Percentiles rank a stretch among this genome's conserved stretches.
These are phyloP conservation scores for Camelus bactrianus DNA, from an alignment of 2,113 vertebrate species.

Conservation along the genomic window DNA sequence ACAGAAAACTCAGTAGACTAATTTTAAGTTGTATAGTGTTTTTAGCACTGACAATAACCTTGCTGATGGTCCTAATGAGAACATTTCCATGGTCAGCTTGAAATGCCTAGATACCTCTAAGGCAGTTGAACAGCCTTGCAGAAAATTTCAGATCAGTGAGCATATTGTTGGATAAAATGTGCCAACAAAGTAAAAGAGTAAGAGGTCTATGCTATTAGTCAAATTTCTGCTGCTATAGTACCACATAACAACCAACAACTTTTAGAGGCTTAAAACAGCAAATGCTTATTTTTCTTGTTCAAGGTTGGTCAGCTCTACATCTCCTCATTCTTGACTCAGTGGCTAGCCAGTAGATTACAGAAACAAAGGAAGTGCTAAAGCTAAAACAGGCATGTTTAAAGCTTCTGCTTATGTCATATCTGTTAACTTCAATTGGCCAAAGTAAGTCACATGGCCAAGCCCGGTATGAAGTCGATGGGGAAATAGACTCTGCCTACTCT, in stretches of 20 bases:
- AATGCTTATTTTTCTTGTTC: conserved; percentile 3
- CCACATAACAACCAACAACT: background rate
- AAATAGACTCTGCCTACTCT: background rate
- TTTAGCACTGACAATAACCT: background rate
- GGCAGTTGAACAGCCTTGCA: background rate
- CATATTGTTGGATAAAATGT: background rate
- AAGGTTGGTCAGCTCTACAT: background rate
- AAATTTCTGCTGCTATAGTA: background rate
- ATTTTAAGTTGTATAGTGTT: background rate
- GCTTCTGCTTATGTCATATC: background rate
- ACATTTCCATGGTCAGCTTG: background rate
- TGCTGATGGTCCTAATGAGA: background rate
- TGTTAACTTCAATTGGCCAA: background rate
- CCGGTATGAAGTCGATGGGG: background rate
- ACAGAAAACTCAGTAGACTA: background rate
- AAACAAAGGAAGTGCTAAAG: background rate
- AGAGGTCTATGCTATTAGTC: background rate
- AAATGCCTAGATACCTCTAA: background rate
- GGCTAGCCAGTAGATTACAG: background rate
- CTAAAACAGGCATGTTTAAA: background rate
- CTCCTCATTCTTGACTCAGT: background rate
- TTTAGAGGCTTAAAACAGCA: background rate
- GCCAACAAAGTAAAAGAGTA: background rate
- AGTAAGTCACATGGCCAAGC: background rate
- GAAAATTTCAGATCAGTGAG: background rate